A percentile compares a stretch with the other conserved stretches of the same genome.
phyloP scores from a whole-genome alignment of 2,113 vertebrate species.

The Amblyornis subalaris region DNA sequence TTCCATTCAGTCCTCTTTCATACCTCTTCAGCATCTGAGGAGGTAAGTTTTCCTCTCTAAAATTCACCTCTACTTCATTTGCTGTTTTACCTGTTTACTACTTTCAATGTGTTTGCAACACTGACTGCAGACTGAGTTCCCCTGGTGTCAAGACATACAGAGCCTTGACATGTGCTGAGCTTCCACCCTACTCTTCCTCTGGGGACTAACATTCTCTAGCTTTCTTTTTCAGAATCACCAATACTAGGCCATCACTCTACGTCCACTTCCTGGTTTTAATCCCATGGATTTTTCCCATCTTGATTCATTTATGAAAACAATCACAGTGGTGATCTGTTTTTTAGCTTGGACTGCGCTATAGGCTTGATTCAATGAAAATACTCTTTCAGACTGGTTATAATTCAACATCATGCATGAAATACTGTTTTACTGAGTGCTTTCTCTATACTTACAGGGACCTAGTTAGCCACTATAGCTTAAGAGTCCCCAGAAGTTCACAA shows the following conservation, averaged over 20 bases:
- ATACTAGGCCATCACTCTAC: neutral
- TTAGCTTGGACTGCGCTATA: neutral
- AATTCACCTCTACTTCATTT: neutral
- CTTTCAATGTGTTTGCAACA: neutral
- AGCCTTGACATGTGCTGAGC: neutral
- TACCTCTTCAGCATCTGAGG: neutral
- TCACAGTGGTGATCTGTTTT: neutral
- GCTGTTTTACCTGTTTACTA: neutral
- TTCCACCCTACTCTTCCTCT: neutral
- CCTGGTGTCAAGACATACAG: neutral
- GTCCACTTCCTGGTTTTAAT: neutral
- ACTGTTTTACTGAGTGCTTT: neutral
- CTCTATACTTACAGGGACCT: neutral
- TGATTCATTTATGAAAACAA: neutral
- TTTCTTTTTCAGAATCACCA: neutral
- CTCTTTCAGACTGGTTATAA: neutral
- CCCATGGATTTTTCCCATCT: neutral
- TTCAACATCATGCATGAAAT: neutral
- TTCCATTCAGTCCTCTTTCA: neutral
- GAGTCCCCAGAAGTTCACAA: neutral
- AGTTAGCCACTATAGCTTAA: neutral
- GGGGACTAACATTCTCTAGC: neutral
- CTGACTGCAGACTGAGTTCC: neutral
- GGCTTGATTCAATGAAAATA: neutral
- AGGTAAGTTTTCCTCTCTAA: neutral